Conservation (phyloP, 2,797 vertebrate genomes). For the Champsocephalus gunnari region DNA sequence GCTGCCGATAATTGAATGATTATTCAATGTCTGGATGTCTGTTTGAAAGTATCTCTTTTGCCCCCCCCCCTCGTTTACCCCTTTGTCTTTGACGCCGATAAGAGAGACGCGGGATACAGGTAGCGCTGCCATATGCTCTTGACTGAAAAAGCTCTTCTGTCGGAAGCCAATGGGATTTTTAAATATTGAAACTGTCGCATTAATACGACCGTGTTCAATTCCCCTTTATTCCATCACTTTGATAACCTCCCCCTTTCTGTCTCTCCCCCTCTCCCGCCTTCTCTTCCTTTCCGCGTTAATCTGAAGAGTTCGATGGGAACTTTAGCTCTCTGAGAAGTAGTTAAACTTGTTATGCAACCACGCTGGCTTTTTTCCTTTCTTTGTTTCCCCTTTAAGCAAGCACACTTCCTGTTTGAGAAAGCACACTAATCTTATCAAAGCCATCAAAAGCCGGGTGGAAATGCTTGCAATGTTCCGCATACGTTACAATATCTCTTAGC, state of each 20-base stretch:
- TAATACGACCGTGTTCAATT: constrained; percentile 84
- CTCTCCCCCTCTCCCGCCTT: constrained; percentile 45
- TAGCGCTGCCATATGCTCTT: constrained; percentile 85
- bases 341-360: constrained; percentile 79
- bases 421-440: constrained; percentile 86
- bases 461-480: constrained; percentile 78
- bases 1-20: constrained; percentile 99
- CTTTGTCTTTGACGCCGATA: constrained; percentile 85
- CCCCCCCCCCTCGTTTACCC: constrained; percentile 72
- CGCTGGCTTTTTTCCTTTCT: constrained; percentile 43
- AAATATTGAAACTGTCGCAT: constrained; percentile 86
- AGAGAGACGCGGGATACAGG: constrained; percentile 85
- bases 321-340: constrained; percentile 73
- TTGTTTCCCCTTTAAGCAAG: constrained; percentile 64
- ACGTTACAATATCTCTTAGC: constrained; percentile 71
- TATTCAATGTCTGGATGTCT: constrained; percentile 92
- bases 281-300: constrained; percentile 45
- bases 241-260: constrained; percentile 74
- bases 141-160: constrained; percentile 84
- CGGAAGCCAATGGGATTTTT: constrained; percentile 85
- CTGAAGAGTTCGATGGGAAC: constrained; percentile 73
- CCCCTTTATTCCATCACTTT: constrained; percentile 84
- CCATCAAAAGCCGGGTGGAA: constrained; percentile 85
- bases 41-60: constrained; percentile 92
- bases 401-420: constrained; percentile 87